Evolutionary conservation across 2,797 vertebrate genomes (phyloP), one percentile per base, ranked within the genome.

Genomic region (Acanthurus lineatus): DNA sequence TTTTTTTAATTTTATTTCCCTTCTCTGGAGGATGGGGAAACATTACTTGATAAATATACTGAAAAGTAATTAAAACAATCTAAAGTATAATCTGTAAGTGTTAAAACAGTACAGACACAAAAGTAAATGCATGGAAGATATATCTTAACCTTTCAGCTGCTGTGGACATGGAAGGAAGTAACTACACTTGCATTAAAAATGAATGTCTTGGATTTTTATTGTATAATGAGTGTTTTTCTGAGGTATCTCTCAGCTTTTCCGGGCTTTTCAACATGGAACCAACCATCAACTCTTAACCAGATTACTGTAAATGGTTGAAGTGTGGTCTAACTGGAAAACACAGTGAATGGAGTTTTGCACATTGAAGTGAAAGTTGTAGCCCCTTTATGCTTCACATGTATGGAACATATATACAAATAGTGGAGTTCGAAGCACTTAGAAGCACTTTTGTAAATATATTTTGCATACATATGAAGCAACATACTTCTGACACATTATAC

Each of bases 291-390:
- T 51, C 22, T 42, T 25, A 1, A n/a, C 40, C 12, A 45, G 11
- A 67, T 67, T 10, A 59, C 14, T 9, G 16, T 67, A 65, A 54
- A 58, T 54, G 19, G 25, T 11, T 53, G 22, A 35, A 62, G 44
- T 52, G 49, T 56, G 61, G 8, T 56, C 28, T 20, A 17, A 58
- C 25, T 58, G 76, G 45, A 53, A 86, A 82, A 56, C 17, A 11
- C 25, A 25, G 25, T 3, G 25, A 25, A 25, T 25, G 25, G 25
- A 3, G 25, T 6, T 40, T 40, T 40, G 38, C 38, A 40, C 9
- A 40, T 6, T 40, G 38, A 40, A 40, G 9, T 40, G 38, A 9
- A 40, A 40, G 38, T 40, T 40, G 38, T 40, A 2, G 38, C 38
- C 38, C 38, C 38, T 40, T 40, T 2, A 40, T 6, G 9, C 38